Percentiles rank a stretch among this genome's conserved stretches.
phyloP scores from a whole-genome alignment of 2,797 vertebrate species.

The Mastacembelus armatus region DNA sequence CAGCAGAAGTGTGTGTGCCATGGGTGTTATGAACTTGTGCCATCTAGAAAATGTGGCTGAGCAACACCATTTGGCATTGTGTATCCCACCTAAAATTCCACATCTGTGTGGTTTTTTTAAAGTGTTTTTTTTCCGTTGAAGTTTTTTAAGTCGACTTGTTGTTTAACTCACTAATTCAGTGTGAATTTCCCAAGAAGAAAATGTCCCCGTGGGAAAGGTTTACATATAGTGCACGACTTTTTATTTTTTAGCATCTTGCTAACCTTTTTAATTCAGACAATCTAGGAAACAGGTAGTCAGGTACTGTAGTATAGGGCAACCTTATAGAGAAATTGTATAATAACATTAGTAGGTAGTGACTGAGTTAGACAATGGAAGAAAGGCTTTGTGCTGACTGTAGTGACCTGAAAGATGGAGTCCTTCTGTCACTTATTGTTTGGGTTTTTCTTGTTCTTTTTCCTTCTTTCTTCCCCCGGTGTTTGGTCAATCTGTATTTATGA shows the following conservation, averaged over 20 bases:
- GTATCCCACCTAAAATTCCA: conserved; percentile 7
- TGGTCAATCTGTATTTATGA: conserved; percentile 75
- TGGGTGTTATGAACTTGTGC: conserved; percentile 53
- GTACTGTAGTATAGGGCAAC: conserved; percentile 38
- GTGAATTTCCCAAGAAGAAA: conserved; percentile 29
- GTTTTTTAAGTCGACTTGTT: conserved; percentile 12
- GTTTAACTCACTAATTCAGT: conserved; percentile 24
- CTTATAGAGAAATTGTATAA: conserved; percentile 40
- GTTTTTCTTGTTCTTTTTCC: conserved; percentile 65
- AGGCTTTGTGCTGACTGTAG: conserved; percentile 19
- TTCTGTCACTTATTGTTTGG: conserved; percentile 69
- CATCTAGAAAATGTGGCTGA: conserved; percentile 40
- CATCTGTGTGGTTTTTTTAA: neutral
- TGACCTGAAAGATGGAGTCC: conserved; percentile 67
- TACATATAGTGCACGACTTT: conserved; percentile 23
- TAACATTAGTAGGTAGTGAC: conserved; percentile 65
- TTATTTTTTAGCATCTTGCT: conserved; percentile 14
- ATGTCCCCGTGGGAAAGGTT: conserved; percentile 31
- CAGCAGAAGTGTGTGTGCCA: conserved; percentile 48
- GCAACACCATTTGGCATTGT: conserved; percentile 17
- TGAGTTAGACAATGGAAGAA: conserved; percentile 60
- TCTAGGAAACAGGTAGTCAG: conserved; percentile 70
- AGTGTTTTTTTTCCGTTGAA: conserved; percentile 5
- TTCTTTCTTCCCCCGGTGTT: conserved; percentile 57
- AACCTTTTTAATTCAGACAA: conserved; percentile 41